Percentiles rank a stretch among this genome's conserved stretches.
These are phyloP conservation scores for Monodelphis domestica DNA, from an alignment of 2,797 vertebrate species.

Conservation along the genomic window DNA sequence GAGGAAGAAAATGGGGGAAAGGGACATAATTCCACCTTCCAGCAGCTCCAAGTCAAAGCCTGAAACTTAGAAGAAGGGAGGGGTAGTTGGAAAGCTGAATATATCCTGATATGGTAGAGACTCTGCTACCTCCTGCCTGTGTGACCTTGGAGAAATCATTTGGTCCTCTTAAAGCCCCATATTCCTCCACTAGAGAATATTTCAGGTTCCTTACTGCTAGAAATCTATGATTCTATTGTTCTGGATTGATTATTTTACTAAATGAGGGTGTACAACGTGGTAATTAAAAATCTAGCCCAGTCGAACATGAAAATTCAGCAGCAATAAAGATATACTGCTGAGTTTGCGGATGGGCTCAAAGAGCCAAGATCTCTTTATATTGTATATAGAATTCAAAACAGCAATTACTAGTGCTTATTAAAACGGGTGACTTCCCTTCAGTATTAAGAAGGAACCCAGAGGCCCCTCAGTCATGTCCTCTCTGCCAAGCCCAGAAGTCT, in stretches of 20 bases:
- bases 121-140: background rate
- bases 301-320: background rate
- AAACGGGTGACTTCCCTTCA: background rate
- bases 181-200: background rate
- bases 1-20: background rate
- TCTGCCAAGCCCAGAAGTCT: background rate
- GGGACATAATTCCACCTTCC: background rate
- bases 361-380: background rate
- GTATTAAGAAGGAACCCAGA: background rate
- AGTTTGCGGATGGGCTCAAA: background rate
- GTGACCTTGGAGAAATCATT: background rate
- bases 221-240: background rate
- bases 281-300: background rate
- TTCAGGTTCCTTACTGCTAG: background rate
- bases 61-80: background rate
- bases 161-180: background rate
- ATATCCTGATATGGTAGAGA: background rate
- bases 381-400: background rate
- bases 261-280: background rate
- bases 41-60: background rate
- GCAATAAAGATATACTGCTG: background rate
- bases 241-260: background rate
- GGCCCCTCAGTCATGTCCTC: background rate
- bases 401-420: background rate
- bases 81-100: background rate